Conservation (phyloP, 2,797 vertebrate species). For the Sternotherus odoratus region DNA sequence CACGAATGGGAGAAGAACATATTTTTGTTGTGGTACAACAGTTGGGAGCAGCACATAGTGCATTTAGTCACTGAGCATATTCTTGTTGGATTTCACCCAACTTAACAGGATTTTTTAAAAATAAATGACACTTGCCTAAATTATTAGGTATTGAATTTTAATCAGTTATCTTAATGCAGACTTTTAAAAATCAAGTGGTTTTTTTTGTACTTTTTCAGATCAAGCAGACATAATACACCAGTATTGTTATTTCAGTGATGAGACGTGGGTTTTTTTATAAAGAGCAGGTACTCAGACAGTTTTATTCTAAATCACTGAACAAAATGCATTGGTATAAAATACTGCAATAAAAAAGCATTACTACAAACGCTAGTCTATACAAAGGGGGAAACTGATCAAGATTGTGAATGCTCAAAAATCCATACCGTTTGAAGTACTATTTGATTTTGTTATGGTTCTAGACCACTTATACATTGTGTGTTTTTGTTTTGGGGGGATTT, state of each 20-base stretch:
- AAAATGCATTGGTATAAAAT: constrained; percentile 76
- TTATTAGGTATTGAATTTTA: constrained; percentile 84
- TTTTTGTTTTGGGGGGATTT: constrained; percentile 53
- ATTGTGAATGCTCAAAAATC: constrained; percentile 76
- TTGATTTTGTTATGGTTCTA: constrained; percentile 75
- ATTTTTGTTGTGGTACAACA: constrained; percentile 98
- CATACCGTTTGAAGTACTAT: constrained; percentile 77
- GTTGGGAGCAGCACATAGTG: constrained; percentile 93
- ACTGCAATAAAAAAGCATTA: constrained; percentile 92
- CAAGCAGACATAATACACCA: constrained; percentile 89
- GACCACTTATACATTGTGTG: constrained; percentile 73
- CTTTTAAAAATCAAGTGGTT: constrained; percentile 68
- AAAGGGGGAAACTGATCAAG: constrained; percentile 67
- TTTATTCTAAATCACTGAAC: constrained; percentile 81
- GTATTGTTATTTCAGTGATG: constrained; percentile 90
- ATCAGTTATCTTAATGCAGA: constrained; percentile 76
- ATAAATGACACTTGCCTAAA: constrained; percentile 84
- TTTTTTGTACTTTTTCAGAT: constrained; percentile 79
- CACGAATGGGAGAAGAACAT: constrained; percentile 82
- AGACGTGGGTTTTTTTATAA: constrained; percentile 64
- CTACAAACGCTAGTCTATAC: constrained; percentile 80
- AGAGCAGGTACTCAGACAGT: constrained; percentile 79
- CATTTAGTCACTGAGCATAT: constrained; percentile 88
- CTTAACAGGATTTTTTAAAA: constrained; percentile 84
- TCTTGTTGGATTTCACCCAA: constrained; percentile 91